These are phyloP conservation scores for Neosalanx taihuensis DNA, from an alignment of 2,797 vertebrate species.

Conservation along the genomic window DNA sequence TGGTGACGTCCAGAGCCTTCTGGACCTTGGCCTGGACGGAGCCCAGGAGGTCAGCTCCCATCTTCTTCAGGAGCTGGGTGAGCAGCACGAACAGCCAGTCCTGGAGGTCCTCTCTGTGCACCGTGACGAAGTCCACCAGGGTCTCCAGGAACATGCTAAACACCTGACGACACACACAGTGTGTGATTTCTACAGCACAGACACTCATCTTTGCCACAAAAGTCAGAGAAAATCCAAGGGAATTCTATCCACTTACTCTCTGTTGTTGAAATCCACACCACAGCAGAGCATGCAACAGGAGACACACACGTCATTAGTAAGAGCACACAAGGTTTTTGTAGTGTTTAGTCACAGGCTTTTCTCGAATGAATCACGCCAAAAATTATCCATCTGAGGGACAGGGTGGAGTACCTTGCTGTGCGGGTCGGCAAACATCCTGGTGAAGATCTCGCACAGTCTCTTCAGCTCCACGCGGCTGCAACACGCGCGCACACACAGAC, in stretches of 20 bases:
- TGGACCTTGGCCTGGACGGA: slow-evolving; percentile 90
- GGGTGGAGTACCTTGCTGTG: slow-evolving; percentile 83
- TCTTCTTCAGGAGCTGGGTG: slow-evolving; percentile 88
- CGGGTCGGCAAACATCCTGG: slow-evolving; percentile 90
- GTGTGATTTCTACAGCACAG: not conserved
- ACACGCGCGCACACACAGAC: not conserved
- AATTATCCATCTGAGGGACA: slow-evolving; percentile 4
- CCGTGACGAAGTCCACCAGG: slow-evolving; percentile 92
- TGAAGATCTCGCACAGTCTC: slow-evolving; percentile 91
- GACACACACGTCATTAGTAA: slow-evolving; percentile 71
- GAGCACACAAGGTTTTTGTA: not conserved
- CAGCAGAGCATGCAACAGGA: slow-evolving; percentile 93
- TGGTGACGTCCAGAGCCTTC: slow-evolving; percentile 86
- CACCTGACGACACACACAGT: slow-evolving; percentile 72
- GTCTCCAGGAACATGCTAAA: slow-evolving; percentile 99
- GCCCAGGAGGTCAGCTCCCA: slow-evolving; percentile 87
- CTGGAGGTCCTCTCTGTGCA: slow-evolving; percentile 88
- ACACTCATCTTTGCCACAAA: not conserved
- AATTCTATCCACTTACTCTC: slow-evolving; percentile 89
- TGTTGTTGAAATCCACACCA: slow-evolving; percentile 93
- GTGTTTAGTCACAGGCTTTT: slow-evolving; percentile 13
- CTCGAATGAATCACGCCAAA: slow-evolving; percentile 12
- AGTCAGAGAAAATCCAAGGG: not conserved
- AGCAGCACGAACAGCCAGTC: slow-evolving; percentile 91
- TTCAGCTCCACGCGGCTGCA: slow-evolving; percentile 87